Evolutionary conservation across 2,113 vertebrate species (phyloP).

Genomic region (Caloenas nicobarica): DNA sequence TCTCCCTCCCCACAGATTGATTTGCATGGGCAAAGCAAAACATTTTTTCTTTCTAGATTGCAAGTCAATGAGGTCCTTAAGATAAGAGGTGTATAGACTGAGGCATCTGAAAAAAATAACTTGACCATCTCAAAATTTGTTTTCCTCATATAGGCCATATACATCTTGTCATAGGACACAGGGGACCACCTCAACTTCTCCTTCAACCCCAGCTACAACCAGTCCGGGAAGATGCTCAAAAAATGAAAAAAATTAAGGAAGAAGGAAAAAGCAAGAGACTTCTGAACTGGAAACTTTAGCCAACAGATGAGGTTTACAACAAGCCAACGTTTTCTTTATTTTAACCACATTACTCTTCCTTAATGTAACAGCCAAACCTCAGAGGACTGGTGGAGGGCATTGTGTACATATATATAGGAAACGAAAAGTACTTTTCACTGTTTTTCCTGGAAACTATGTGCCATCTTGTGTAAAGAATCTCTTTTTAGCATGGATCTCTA

Average conservation of each 20-base stretch:
- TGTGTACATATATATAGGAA: neutral
- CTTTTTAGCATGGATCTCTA: neutral
- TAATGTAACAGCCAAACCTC: constrained; percentile 26
- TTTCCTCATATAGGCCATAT: neutral
- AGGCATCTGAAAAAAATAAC: neutral
- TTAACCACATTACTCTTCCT: neutral
- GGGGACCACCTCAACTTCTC: neutral
- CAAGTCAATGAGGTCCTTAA: neutral
- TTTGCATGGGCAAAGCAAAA: neutral
- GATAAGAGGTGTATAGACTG: neutral
- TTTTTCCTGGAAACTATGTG: constrained; percentile 5
- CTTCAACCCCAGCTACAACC: neutral
- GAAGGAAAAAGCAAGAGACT: accelerated
- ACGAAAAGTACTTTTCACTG: neutral
- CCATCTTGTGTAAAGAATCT: neutral
- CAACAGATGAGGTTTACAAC: neutral
- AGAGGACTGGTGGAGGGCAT: constrained; percentile 27
- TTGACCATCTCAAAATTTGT: neutral
- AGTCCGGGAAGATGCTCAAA: neutral
- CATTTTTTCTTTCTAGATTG: neutral
- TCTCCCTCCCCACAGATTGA: neutral
- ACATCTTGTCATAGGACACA: neutral
- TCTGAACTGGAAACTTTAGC: neutral
- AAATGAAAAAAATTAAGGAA: neutral
- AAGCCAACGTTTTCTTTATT: neutral